Percentiles rank a stretch among this genome's conserved stretches.
Evolutionary conservation across 2,113 vertebrate species (phyloP).

Genomic region (Brienomyrus brachyistius): DNA sequence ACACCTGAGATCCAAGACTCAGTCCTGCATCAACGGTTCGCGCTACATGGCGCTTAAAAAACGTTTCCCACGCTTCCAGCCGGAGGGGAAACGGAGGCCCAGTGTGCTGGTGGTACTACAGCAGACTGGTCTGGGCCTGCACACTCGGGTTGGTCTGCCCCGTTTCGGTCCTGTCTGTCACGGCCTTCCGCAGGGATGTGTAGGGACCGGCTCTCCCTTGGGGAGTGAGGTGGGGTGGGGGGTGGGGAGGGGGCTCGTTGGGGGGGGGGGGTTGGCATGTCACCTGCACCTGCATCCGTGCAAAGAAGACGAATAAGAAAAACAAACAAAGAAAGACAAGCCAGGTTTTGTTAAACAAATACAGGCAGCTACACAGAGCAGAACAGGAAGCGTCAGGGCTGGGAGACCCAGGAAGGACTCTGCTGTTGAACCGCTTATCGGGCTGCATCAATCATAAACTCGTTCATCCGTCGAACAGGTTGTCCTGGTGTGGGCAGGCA

Average conservation of each 20-base stretch:
- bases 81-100: not conserved
- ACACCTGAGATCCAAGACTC: not conserved
- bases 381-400: not conserved
- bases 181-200: not conserved
- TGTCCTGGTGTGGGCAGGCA: not conserved
- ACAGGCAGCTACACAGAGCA: not conserved
- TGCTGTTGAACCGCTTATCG: not conserved
- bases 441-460: not conserved
- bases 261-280: too few relatives aligned
- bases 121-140: slow-evolving; percentile 5
- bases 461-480: not conserved
- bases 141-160: not conserved
- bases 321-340: not conserved
- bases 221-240: not conserved
- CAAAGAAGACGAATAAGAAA: not conserved
- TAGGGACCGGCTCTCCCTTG: not conserved
- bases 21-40: not conserved
- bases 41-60: not conserved
- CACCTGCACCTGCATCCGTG: not conserved
- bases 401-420: not conserved
- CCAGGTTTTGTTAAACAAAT: not conserved
- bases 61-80: not conserved
- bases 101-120: not conserved
- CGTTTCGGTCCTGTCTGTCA: not conserved
- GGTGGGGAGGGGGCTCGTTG: too few relatives aligned